Percentiles rank a stretch among this genome's conserved stretches.
Conservation (phyloP, 2,888 invertebrate species). For the Alcis repandata region DNA sequence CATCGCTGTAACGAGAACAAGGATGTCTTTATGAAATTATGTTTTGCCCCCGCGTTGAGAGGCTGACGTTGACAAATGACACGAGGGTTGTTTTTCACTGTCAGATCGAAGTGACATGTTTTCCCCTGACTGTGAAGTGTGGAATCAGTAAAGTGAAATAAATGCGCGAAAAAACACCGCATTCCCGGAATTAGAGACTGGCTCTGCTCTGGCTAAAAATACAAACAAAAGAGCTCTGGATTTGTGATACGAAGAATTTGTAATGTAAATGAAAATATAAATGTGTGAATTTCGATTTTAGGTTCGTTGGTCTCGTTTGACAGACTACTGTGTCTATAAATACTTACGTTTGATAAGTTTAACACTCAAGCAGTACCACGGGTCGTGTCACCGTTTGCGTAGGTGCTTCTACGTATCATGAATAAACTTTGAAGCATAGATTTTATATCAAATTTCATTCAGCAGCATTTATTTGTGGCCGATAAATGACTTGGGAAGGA, state of each 20-base stretch:
- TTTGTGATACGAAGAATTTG: slow-evolving; percentile 2
- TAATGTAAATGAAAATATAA: slow-evolving; percentile 3
- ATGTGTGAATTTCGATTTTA: background rate
- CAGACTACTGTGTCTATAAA: background rate
- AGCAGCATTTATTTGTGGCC: too few relatives aligned
- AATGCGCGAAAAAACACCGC: slow-evolving; percentile 59
- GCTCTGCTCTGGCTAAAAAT: slow-evolving; percentile 9
- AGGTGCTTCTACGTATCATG: too few relatives aligned
- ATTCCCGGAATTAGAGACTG: slow-evolving; percentile 37
- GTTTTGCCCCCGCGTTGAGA: slow-evolving; percentile 79
- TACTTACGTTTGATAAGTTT: background rate
- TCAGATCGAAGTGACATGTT: slow-evolving; percentile 83
- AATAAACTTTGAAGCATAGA: too few relatives aligned
- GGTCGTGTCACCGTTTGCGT: background rate
- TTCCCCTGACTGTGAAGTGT: slow-evolving; percentile 75
- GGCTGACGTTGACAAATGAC: slow-evolving; percentile 84
- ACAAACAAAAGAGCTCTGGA: slow-evolving; percentile 19
- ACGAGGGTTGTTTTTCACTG: slow-evolving; percentile 81
- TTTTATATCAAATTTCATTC: too few relatives aligned
- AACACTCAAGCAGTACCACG: background rate
- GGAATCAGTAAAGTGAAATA: slow-evolving; percentile 76
- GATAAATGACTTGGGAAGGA: too few relatives aligned
- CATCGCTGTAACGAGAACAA: slow-evolving; percentile 76
- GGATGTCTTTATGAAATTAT: slow-evolving; percentile 85
- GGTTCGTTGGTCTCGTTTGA: background rate